Percentiles rank a stretch among this genome's conserved stretches.
Conservation (phyloP, 2,888 invertebrate genomes). For the Leptinotarsa juncta region DNA sequence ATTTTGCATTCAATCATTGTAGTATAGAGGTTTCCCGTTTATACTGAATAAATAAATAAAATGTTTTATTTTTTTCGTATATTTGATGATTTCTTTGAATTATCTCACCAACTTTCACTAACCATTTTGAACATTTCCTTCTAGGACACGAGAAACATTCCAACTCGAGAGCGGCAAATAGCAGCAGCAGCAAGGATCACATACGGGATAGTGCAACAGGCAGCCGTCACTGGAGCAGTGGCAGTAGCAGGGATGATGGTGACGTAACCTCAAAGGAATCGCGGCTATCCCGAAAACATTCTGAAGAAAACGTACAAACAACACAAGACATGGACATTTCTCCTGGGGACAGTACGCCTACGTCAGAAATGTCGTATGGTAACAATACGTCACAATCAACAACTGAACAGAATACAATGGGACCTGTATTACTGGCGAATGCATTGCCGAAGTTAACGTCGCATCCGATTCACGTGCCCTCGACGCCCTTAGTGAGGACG, state of each 20-base stretch:
- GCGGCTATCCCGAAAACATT: slow-evolving; percentile 58
- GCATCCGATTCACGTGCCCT: slow-evolving; percentile 64
- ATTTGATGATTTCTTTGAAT: too few species aligned
- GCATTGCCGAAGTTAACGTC: slow-evolving; percentile 75
- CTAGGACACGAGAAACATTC: slow-evolving; percentile 79
- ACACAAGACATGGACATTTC: slow-evolving; percentile 90
- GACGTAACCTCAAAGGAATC: slow-evolving; percentile 58
- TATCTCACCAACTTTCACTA: neutral
- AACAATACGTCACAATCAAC: slow-evolving; percentile 66
- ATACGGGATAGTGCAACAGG: slow-evolving; percentile 56
- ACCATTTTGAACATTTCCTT: slow-evolving; percentile 7
- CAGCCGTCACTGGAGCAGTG: slow-evolving; percentile 60
- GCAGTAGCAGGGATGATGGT: slow-evolving; percentile 59
- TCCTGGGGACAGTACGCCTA: slow-evolving; percentile 88
- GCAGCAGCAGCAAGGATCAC: slow-evolving; percentile 60
- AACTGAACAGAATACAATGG: slow-evolving; percentile 65
- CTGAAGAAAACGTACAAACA: slow-evolving; percentile 52
- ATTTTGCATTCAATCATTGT: too few species aligned
- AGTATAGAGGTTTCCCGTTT: too few species aligned
- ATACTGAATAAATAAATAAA: too few species aligned
- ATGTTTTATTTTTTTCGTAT: too few species aligned
- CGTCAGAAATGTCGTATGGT: slow-evolving; percentile 80
- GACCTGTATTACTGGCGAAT: slow-evolving; percentile 75
- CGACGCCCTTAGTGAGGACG: slow-evolving; percentile 52
- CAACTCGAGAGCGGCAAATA: slow-evolving; percentile 72